These are phyloP conservation scores for Boloria selene DNA, from an alignment of 2,888 invertebrate genomes.

Conservation along the genomic window DNA sequence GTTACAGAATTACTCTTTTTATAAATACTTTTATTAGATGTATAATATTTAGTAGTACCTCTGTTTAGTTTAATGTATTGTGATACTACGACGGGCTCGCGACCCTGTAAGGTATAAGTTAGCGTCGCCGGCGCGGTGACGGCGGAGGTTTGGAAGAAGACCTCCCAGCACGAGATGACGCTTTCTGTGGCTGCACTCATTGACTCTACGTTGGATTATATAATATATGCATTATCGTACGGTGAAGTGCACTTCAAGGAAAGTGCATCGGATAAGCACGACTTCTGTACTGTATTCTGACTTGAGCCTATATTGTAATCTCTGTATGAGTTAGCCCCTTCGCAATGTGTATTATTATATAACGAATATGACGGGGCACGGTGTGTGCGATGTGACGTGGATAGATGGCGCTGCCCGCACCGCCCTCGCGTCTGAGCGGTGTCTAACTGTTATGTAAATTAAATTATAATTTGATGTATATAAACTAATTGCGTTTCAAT, in stretches of 20 bases:
- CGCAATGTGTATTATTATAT: neutral
- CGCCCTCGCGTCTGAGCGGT: constrained; percentile 21
- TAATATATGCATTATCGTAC: constrained; percentile 2
- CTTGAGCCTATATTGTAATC: no score
- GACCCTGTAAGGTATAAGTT: constrained; percentile 58
- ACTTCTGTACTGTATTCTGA: no score
- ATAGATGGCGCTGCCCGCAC: constrained; percentile 15
- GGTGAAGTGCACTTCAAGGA: neutral
- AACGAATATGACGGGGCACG: neutral
- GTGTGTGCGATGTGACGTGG: neutral
- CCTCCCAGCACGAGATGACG: constrained; percentile 19
- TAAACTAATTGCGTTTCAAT: constrained; percentile 67
- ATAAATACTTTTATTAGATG: constrained; percentile 64
- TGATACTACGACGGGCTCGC: constrained; percentile 76
- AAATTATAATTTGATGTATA: constrained; percentile 77
- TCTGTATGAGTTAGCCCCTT: no score
- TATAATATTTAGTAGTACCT: constrained; percentile 66
- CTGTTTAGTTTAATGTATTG: constrained; percentile 75
- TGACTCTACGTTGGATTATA: neutral
- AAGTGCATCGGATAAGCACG: no score
- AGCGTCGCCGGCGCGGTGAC: constrained; percentile 11
- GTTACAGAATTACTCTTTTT: constrained; percentile 56
- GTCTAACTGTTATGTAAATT: constrained; percentile 57
- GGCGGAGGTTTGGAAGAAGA: constrained; percentile 9
- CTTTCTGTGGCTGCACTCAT: constrained; percentile 20